A percentile compares a stretch with the other conserved stretches of the same genome.
Evolutionary conservation across 2,113 vertebrate species (phyloP).

Genomic region (Leptobrachium leishanense): DNA sequence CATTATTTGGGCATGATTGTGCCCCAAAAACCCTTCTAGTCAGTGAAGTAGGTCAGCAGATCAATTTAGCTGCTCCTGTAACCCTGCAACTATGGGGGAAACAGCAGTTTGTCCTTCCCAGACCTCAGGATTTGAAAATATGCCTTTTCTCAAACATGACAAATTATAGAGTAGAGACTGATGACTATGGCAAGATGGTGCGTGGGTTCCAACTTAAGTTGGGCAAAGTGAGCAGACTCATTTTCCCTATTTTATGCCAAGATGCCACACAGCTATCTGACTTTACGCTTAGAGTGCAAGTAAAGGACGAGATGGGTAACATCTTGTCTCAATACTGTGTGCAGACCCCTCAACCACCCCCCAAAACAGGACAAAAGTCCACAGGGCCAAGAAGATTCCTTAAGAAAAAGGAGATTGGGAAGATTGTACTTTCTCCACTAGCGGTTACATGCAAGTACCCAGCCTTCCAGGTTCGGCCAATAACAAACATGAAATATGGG

Average conservation of each 20-base stretch:
- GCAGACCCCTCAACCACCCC: conserved; percentile 85
- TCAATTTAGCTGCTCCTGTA: conserved; percentile 72
- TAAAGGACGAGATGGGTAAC: conserved; percentile 82
- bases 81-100: conserved; percentile 94
- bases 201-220: conserved; percentile 92
- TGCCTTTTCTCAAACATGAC: conserved; percentile 92
- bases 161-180: conserved; percentile 82
- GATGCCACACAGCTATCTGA: conserved; percentile 78
- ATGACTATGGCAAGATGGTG: conserved; percentile 78
- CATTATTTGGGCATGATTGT: conserved; percentile 90
- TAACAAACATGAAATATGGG: conserved; percentile 85
- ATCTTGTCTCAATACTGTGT: conserved; percentile 92
- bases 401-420: conserved; percentile 94
- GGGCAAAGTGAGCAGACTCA: conserved; percentile 86
- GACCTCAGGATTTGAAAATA: conserved; percentile 85
- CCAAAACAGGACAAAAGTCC: conserved; percentile 78
- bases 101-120: conserved; percentile 84
- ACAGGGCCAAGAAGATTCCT: conserved; percentile 84
- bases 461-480: conserved; percentile 82
- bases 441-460: conserved; percentile 83
- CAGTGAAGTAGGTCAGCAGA: conserved; percentile 80
- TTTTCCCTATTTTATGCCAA: conserved; percentile 82
- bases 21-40: conserved; percentile 90
- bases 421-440: conserved; percentile 86
- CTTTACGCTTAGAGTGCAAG: conserved; percentile 87